phyloP scores from a whole-genome alignment of 2,888 invertebrate genomes.

The Sclerodermus sp. region DNA sequence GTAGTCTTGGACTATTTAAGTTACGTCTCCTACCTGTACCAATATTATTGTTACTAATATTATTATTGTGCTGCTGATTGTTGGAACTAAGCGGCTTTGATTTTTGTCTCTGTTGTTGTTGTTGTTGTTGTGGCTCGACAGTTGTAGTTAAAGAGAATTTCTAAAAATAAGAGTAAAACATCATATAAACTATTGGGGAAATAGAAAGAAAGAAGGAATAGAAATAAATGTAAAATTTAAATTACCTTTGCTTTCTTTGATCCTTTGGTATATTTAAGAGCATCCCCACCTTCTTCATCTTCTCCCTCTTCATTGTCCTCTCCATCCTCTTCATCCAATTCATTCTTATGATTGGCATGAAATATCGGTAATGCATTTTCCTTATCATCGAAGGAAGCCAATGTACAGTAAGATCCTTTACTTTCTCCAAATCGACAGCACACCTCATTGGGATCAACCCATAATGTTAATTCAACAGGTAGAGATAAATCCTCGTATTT shows the following conservation, averaged over 20 bases:
- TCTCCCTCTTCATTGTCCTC: constrained; percentile 27
- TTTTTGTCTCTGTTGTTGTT: constrained; percentile 20
- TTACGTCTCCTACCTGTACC: constrained; percentile 48
- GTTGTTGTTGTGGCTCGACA: constrained; percentile 36
- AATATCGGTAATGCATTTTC: constrained; percentile 41
- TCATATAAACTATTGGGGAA: too few species aligned
- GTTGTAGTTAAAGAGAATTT: constrained; percentile 37
- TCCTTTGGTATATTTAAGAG: neutral
- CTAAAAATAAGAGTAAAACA: too few species aligned
- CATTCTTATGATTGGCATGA: constrained; percentile 21
- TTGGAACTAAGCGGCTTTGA: constrained; percentile 44
- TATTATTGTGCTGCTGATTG: constrained; percentile 40
- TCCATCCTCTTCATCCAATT: constrained; percentile 24
- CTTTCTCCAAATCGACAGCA: constrained; percentile 64
- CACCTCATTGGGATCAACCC: constrained; percentile 75
- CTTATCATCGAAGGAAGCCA: constrained; percentile 62
- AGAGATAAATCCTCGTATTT: constrained; percentile 65
- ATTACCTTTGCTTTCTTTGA: neutral
- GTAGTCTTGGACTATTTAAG: constrained; percentile 48
- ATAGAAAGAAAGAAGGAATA: neutral
- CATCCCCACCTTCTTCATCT: too few species aligned
- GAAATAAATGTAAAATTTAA: neutral
- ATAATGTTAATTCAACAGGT: constrained; percentile 73
- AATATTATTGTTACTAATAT: constrained; percentile 37
- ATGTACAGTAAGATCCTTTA: constrained; percentile 66